Percentiles rank a stretch among this genome's conserved stretches.
These are phyloP conservation scores for Nudaria mundana DNA, from an alignment of 2,888 invertebrate genomes.

Conservation along the genomic window DNA sequence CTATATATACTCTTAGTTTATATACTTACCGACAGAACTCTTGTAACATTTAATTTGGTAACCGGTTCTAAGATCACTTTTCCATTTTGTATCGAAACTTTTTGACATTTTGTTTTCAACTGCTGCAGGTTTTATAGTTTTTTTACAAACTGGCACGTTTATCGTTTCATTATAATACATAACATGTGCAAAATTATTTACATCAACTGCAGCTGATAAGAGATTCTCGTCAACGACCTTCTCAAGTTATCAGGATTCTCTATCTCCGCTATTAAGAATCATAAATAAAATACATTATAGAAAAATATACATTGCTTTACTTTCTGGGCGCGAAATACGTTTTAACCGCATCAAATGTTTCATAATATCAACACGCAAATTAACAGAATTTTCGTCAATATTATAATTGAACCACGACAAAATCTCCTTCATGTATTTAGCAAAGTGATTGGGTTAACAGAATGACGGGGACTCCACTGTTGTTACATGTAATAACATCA, in stretches of 20 bases:
- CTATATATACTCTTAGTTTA: conserved; percentile 1
- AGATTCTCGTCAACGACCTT: conserved; percentile 1
- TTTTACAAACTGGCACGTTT: conserved; percentile 2
- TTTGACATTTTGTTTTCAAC: background rate
- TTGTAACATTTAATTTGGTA: background rate
- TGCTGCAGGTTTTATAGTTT: conserved; percentile 3
- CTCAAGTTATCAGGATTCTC: conserved; percentile 2
- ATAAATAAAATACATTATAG: background rate
- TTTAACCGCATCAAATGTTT: conserved; percentile 3
- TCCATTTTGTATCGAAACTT: background rate
- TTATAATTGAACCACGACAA: conserved; percentile 1
- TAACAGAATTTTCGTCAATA: background rate
- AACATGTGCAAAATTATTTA: conserved; percentile 1
- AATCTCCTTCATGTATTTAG: conserved; percentile 6
- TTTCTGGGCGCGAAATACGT: background rate
- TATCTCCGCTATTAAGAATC: conserved; percentile 1
- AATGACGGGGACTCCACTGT: conserved; percentile 48
- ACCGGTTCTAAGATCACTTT: background rate
- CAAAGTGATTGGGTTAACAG: conserved; percentile 24
- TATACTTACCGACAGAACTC: conserved; percentile 2
- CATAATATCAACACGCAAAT: conserved; percentile 1
- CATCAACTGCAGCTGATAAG: background rate
- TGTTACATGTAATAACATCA: conserved; percentile 44
- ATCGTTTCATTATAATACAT: background rate
- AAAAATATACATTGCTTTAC: conserved; percentile 1